These are phyloP conservation scores for Eriosoma lanigerum DNA, from an alignment of 1,140 invertebrate genomes.

Conservation along the genomic window DNA sequence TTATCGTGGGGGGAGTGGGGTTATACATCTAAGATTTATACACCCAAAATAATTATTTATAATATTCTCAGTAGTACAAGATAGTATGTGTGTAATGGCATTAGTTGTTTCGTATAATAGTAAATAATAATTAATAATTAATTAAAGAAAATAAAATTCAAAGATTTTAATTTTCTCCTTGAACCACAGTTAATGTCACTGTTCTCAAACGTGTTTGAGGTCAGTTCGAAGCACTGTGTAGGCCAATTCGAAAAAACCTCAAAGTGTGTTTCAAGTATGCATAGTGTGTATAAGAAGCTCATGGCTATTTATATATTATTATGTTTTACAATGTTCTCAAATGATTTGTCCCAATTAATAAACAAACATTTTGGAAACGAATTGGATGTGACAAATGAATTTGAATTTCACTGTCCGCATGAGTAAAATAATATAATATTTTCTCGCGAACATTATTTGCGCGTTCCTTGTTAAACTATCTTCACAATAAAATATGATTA, in stretches of 20 bases:
- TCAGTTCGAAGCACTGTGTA: conserved; percentile 12
- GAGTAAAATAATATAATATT: background rate
- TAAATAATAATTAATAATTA: background rate
- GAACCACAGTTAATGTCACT: background rate
- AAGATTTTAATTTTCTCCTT: background rate
- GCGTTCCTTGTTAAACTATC: background rate
- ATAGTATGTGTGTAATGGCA: too few relatives aligned
- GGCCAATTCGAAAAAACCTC: conserved; percentile 1
- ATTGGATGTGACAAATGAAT: too few relatives aligned
- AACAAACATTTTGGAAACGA: background rate
- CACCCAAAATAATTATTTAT: background rate
- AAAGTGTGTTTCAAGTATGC: conserved; percentile 27
- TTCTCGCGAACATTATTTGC: background rate
- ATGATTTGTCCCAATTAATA: too few relatives aligned
- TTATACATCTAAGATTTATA: too few relatives aligned
- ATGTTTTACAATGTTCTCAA: background rate
- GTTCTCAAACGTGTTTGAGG: conserved; percentile 10
- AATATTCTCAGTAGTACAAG: background rate
- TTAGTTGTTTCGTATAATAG: too few relatives aligned
- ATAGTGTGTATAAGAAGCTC: background rate
- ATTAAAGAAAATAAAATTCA: background rate
- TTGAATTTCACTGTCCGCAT: background rate
- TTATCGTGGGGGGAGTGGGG: too few relatives aligned
- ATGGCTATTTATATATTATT: conserved; percentile 1
- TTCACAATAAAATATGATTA: background rate